Conservation (phyloP, 2,797 vertebrate genomes). For the Discoglossus pictus region DNA sequence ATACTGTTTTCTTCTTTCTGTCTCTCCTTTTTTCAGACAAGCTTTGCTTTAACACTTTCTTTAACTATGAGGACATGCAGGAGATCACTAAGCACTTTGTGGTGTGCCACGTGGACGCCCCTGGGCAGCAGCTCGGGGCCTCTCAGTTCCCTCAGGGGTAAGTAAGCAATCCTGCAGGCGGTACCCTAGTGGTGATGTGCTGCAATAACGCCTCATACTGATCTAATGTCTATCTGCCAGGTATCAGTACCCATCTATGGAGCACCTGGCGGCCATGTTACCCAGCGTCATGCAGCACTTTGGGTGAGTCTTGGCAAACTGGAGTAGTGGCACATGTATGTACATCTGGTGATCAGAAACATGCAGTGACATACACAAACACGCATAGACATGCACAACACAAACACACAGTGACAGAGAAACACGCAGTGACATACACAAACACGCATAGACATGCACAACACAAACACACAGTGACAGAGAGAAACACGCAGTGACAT, state of each 20-base stretch:
- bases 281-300: constrained; percentile 95
- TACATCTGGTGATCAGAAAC: too few species aligned
- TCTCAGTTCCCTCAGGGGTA: constrained; percentile 82
- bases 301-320: constrained; percentile 78
- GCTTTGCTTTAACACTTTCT: constrained; percentile 92
- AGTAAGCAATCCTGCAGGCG: constrained; percentile 41
- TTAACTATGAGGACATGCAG: constrained; percentile 95
- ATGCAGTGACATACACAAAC: too few species aligned
- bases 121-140: constrained; percentile 90
- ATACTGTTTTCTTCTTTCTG: background rate
- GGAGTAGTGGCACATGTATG: too few species aligned
- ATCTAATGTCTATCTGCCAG: constrained; percentile 61
- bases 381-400: background rate
- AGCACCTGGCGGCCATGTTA: constrained; percentile 93
- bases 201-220: background rate
- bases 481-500: too few species aligned
- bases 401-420: background rate
- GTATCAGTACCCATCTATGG: constrained; percentile 97
- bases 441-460: too few species aligned
- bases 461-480: too few species aligned
- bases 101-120: constrained; percentile 91
- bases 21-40: constrained; percentile 78
- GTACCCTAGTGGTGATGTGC: too few species aligned
- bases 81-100: constrained; percentile 97
- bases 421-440: too few species aligned